phyloP scores from a whole-genome alignment of 2,888 invertebrate species.

The Allacma fusca region DNA sequence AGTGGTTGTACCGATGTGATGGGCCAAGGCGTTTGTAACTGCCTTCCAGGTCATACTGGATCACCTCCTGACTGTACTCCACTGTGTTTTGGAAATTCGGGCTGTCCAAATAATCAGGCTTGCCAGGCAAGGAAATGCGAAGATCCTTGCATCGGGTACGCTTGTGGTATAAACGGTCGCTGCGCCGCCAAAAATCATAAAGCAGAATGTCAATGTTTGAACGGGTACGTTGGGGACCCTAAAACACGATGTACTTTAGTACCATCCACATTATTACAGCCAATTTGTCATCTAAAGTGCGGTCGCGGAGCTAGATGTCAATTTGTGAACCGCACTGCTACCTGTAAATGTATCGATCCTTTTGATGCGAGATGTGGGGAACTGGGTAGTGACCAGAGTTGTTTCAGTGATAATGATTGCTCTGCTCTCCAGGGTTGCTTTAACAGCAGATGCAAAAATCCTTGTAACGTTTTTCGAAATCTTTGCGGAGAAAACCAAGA shows the following conservation, averaged over 20 bases:
- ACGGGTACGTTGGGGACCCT: conserved; percentile 80
- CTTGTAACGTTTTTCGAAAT: conserved; percentile 28
- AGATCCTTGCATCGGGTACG: conserved; percentile 77
- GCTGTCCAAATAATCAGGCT: conserved; percentile 62
- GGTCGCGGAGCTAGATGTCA: conserved; percentile 27
- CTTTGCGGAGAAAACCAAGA: conserved; percentile 42
- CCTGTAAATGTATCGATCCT: conserved; percentile 36
- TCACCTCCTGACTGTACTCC: conserved; percentile 86
- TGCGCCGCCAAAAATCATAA: conserved; percentile 81
- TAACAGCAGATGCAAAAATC: conserved; percentile 34
- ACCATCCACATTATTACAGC: conserved; percentile 31
- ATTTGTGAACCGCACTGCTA: conserved; percentile 26
- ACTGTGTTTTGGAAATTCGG: conserved; percentile 66
- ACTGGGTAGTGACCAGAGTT: not conserved
- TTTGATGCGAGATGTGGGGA: conserved; percentile 26
- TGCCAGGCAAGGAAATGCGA: conserved; percentile 62
- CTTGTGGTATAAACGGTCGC: conserved; percentile 78
- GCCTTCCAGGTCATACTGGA: conserved; percentile 80
- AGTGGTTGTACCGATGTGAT: conserved; percentile 72
- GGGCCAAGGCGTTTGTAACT: conserved; percentile 77
- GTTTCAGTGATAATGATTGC: conserved; percentile 39
- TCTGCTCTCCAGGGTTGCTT: conserved; percentile 35
- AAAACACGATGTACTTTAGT: conserved; percentile 72
- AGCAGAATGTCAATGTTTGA: conserved; percentile 78
- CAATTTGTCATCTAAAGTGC: conserved; percentile 25